Base-by-base conservation (phyloP, 2,797 vertebrate genomes). In the Xiphophorus birchmanni region DNA sequence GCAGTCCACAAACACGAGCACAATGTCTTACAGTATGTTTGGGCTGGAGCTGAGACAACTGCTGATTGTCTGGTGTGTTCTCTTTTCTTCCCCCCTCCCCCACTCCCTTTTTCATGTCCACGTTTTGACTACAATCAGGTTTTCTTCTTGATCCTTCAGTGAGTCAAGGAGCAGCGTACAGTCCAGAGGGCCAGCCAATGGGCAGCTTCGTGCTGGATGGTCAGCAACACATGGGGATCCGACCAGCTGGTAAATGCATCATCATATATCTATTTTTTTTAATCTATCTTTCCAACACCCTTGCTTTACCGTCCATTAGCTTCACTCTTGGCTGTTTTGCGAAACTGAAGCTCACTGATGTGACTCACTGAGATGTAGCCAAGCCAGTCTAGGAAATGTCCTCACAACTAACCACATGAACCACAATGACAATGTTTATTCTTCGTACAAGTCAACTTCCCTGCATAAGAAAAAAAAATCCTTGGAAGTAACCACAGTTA, bases 111-210 rank as follows among this genome's bases (percentile, higher is more conserved):
- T 98, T 98, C 97, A 97, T 98, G 97, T 98, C 98, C 97, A 97
- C 97, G 96, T 98, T 98, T 95, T 99, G 97, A 99, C 98, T 97
- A 98, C 98, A 99, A 98, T 99, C 98, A 99, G 98, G 98, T 99
- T 99, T 99, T 99, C 98, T 99, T 99, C 98, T 99, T 99, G 98
- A 99, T 99, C 98, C 98, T 99, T 99, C 98, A 99, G 99, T 99
- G 97, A 99, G 99, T 96, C 99, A 99, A 97, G 98, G 99, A 98
- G 99, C 98, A 93, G 98, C 98, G 0, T 99, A 99, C 97, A 99
- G 98, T 97, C 99, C 99, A 90, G 99, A 99, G 95, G 99, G 99
- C 94, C 99, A 99, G 95, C 99, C 99, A 90, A 99, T 99, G 99
- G 99, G 98, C 95, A 99, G 99, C 96, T 99, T 99, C 96, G 98